These are phyloP conservation scores for Sphinx pinastri DNA, from an alignment of 2,888 invertebrate genomes.

Conservation along the genomic window DNA sequence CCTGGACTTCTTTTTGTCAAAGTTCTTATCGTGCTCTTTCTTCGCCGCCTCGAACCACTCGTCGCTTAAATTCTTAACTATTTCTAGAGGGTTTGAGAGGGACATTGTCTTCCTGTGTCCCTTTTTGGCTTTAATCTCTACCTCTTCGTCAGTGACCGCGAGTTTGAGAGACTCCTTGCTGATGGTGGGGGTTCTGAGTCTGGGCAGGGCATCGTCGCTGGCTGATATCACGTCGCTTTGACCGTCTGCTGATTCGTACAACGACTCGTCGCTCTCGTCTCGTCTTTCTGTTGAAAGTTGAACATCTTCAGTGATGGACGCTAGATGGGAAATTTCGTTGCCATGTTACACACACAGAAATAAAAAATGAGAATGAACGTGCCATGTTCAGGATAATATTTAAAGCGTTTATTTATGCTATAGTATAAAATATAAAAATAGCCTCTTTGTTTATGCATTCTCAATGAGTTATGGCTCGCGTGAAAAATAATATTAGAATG, in stretches of 20 bases:
- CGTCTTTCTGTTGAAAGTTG: constrained; percentile 68
- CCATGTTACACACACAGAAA: constrained; percentile 41
- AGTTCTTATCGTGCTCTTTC: constrained; percentile 68
- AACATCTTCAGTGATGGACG: constrained; percentile 35
- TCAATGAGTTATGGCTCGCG: no score
- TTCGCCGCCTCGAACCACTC: constrained; percentile 75
- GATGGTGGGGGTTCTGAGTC: constrained; percentile 73
- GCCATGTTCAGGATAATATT: constrained; percentile 2
- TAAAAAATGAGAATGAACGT: background rate
- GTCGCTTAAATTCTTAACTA: constrained; percentile 75
- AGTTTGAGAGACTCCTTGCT: constrained; percentile 79
- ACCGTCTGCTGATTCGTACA: constrained; percentile 79
- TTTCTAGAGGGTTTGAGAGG: constrained; percentile 76
- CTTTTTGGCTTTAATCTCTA: constrained; percentile 64
- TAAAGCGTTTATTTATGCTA: background rate
- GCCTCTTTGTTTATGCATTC: no score
- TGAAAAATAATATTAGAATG: no score
- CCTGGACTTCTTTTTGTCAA: constrained; percentile 75
- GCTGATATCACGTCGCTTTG: constrained; percentile 77
- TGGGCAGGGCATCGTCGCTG: constrained; percentile 72
- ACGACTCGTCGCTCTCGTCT: constrained; percentile 79
- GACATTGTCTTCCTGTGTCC: constrained; percentile 80
- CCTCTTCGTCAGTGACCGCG: constrained; percentile 78
- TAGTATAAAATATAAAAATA: no score
- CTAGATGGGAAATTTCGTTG: constrained; percentile 46